A percentile compares a stretch with the other conserved stretches of the same genome.
Evolutionary conservation across 1,140 invertebrate genomes (phyloP).

Genomic region (Whitmania pigra): DNA sequence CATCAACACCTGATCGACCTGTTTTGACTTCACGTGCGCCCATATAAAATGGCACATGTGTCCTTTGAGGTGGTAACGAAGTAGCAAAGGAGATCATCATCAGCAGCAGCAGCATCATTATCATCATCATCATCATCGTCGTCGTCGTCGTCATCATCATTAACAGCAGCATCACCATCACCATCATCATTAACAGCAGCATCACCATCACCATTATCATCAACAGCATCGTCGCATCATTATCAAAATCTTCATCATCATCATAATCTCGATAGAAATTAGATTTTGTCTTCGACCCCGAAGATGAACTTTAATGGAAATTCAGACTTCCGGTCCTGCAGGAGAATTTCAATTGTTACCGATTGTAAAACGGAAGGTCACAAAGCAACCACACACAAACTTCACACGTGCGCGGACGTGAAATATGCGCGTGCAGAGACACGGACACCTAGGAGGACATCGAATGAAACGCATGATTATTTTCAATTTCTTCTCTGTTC

Average conservation of each 20-base stretch:
- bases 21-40: not conserved
- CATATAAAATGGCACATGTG: not conserved
- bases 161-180: constrained; percentile 19
- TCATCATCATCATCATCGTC: constrained; percentile 21
- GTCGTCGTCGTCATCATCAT: constrained; percentile 24
- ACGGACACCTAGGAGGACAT: no score
- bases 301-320: no score
- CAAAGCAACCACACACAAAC: no score
- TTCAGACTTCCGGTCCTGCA: no score
- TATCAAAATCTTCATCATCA: constrained; percentile 10
- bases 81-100: not conserved
- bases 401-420: no score
- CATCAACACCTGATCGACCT: not conserved
- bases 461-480: no score
- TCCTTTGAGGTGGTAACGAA: not conserved
- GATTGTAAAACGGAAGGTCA: no score
- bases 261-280: no score
- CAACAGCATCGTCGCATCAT: constrained; percentile 22
- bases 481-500: no score
- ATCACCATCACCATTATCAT: constrained; percentile 17
- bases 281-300: no score
- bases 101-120: constrained; percentile 23
- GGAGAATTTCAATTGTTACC: no score
- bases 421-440: no score
- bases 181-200: constrained; percentile 17